Base-by-base conservation (phyloP, 2,888 invertebrate genomes). In the Silvanus unidentatus region DNA sequence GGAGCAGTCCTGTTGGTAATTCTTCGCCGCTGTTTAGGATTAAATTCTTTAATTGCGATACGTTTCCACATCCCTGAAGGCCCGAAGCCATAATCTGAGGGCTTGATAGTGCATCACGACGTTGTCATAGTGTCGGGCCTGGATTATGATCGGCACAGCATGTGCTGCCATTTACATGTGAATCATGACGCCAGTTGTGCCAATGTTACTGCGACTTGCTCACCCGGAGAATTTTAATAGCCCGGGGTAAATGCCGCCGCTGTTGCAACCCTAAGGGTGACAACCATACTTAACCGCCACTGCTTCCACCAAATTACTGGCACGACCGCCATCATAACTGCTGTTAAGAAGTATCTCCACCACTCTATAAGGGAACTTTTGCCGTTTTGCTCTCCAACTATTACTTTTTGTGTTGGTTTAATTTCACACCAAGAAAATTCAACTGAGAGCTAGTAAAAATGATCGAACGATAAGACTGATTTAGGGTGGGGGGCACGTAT, bases 151-250 rank as follows among this genome's bases (percentile, higher is more conserved):
- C 60, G 59, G 56, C 59, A 55, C 60, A 54, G 58, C 60, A 59
- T 61, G 62, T 58, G 59, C 56, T 55, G 59, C 65, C 64, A 65
- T 65, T 65, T 65, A 63, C 65, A 65, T 65, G 65, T 64, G 65
- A 64, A 64, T 64, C 63, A 65, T 64, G 63, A 60, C 60, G 63
- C 64, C 64, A 65, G 65, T 64, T 64, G 63, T 59, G 65, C 62
- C 53, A 48, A 51, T 54, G 58, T 59, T 61, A 61, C 58, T 57
- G 59, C 58, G 58, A 57, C 55, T 59, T 52, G 60, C 58, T 61
- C 61, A 57, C 62, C 60, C 60, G 54, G 59, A 62, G 61, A 60
- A 62, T 62, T 63, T 63, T 63, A 63, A 63, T 62, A 51, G 62
- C 54, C 43, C 57, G 45, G 50, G 52, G 50, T 55, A 51, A 57